Percentiles rank a stretch among this genome's conserved stretches.
Conservation (phyloP, 2,888 invertebrate species). For the Leptinotarsa haldemani region DNA sequence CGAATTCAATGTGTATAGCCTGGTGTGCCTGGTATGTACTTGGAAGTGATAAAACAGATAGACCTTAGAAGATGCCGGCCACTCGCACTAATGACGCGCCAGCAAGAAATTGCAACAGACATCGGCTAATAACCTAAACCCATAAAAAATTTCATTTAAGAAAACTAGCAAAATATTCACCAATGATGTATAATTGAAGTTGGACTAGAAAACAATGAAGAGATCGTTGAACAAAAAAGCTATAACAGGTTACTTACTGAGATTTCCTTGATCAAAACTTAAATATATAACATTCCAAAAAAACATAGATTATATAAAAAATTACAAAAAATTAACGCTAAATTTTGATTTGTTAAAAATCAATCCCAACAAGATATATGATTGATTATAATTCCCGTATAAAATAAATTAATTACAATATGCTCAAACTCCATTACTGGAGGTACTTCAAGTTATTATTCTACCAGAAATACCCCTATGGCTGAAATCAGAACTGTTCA, state of each 20-base stretch:
- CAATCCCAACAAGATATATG: conserved; percentile 18
- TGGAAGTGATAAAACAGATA: no score
- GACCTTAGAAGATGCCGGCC: no score
- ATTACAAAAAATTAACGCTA: conserved; percentile 22
- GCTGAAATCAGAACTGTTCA: not conserved
- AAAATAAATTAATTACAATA: conserved; percentile 3
- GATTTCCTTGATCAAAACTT: not conserved
- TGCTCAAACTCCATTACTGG: conserved; percentile 8
- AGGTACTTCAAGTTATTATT: not conserved
- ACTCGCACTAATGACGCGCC: no score
- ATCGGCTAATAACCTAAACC: no score
- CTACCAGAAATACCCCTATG: not conserved
- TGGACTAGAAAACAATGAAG: conserved; percentile 4
- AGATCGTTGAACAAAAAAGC: not conserved
- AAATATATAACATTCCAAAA: conserved; percentile 5
- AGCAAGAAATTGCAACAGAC: no score
- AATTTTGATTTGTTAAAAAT: conserved; percentile 22
- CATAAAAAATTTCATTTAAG: no score
- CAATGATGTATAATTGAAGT: not conserved
- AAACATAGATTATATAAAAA: conserved; percentile 26
- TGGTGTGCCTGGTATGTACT: no score
- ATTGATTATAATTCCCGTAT: conserved; percentile 14
- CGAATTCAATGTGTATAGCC: no score
- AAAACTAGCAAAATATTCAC: not conserved
- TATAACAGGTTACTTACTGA: not conserved